These are phyloP conservation scores for Fissipunctia ypsillon DNA, from an alignment of 2,888 invertebrate genomes.

Conservation along the genomic window DNA sequence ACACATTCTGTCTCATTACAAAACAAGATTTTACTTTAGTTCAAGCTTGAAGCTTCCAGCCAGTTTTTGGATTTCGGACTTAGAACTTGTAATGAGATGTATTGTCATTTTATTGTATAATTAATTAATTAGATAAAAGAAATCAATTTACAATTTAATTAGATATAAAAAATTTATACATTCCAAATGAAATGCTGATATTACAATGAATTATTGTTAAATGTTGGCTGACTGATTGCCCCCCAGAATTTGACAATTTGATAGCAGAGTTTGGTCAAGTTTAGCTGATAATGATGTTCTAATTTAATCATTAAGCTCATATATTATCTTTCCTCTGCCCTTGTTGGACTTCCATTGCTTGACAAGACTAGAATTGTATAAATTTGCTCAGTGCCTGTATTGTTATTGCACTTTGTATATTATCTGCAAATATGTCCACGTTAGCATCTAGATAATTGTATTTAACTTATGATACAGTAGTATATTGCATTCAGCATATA, in stretches of 20 bases:
- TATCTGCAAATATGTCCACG: constrained; percentile 60
- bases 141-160: constrained; percentile 43
- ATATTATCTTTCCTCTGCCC: constrained; percentile 41
- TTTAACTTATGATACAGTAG: constrained; percentile 56
- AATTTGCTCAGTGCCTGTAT: constrained; percentile 73
- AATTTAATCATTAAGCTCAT: constrained; percentile 57
- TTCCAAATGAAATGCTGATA: constrained; percentile 42
- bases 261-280: constrained; percentile 33
- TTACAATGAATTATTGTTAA: constrained; percentile 11
- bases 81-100: background rate
- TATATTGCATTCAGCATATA: constrained; percentile 53
- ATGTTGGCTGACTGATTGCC: constrained; percentile 24
- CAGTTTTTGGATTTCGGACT: background rate
- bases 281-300: constrained; percentile 31
- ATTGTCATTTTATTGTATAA: constrained; percentile 19
- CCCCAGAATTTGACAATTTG: constrained; percentile 23
- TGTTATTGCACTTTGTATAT: constrained; percentile 62
- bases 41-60: background rate
- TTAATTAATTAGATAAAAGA: constrained; percentile 25
- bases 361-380: constrained; percentile 62
- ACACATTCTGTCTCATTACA: constrained; percentile 8
- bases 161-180: constrained; percentile 35
- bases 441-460: constrained; percentile 61
- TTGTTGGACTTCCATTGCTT: constrained; percentile 53
- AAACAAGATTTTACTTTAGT: constrained; percentile 1